These are phyloP conservation scores for Antheraea yamamai DNA, from an alignment of 2,888 invertebrate genomes.

Conservation along the genomic window DNA sequence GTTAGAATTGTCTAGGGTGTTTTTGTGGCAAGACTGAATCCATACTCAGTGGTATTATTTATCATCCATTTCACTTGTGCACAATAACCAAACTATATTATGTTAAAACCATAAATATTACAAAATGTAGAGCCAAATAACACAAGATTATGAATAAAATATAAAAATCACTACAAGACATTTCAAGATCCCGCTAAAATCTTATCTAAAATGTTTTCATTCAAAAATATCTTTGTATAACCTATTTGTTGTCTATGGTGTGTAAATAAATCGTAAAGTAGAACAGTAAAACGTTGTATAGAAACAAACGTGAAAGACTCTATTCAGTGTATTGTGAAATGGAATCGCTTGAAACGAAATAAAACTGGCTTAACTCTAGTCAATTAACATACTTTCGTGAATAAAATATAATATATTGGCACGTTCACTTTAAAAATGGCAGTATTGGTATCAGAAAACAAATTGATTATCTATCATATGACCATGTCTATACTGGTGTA, in stretches of 20 bases:
- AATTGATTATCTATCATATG: background rate
- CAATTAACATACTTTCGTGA: conserved; percentile 21
- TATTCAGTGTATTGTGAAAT: conserved; percentile 49
- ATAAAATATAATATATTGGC: conserved; percentile 5
- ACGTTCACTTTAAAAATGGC: conserved; percentile 6
- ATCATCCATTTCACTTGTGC: too few species aligned
- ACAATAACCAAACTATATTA: too few species aligned
- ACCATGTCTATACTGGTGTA: background rate
- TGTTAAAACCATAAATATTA: too few species aligned
- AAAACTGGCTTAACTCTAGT: conserved; percentile 31
- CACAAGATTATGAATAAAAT: too few species aligned
- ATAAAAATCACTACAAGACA: too few species aligned
- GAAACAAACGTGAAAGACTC: conserved; percentile 55
- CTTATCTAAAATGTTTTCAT: too few species aligned
- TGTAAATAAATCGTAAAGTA: conserved; percentile 58
- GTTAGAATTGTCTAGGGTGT: too few species aligned
- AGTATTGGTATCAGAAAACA: conserved; percentile 10
- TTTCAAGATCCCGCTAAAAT: too few species aligned
- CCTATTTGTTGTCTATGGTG: background rate
- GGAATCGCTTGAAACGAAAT: conserved; percentile 44
- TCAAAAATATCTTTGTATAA: background rate
- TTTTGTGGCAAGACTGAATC: too few species aligned
- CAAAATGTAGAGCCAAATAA: too few species aligned
- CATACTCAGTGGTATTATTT: too few species aligned
- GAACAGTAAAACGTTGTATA: conserved; percentile 52